Evolutionary conservation across 2,888 invertebrate species (phyloP).

Genomic region (Sesia apiformis): DNA sequence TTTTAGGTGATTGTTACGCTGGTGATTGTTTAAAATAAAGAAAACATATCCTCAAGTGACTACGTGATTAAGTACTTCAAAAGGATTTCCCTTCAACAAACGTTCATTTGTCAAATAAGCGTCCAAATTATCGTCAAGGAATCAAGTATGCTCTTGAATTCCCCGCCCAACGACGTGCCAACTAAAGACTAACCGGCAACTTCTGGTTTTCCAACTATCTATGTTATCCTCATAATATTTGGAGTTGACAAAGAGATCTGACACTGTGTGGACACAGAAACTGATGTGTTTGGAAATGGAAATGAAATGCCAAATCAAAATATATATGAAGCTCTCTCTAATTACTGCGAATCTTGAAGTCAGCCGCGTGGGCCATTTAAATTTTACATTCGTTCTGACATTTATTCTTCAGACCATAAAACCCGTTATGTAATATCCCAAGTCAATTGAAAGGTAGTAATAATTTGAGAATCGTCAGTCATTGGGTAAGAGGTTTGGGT

Average conservation of each 20-base stretch:
- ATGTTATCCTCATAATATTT: neutral
- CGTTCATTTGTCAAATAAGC: constrained; percentile 39
- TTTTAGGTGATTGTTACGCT: too few relatives aligned
- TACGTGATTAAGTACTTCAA: constrained; percentile 23
- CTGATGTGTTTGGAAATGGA: neutral
- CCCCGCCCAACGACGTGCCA: neutral
- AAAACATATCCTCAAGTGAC: neutral
- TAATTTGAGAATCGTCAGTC: too few relatives aligned
- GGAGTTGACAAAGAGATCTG: neutral
- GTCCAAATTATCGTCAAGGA: constrained; percentile 27
- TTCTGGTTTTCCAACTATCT: neutral
- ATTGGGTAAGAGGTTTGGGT: neutral
- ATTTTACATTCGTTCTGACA: neutral
- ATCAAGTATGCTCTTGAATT: constrained; percentile 18
- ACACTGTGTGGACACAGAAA: neutral
- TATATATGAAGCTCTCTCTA: neutral
- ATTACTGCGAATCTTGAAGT: neutral
- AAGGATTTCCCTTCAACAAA: constrained; percentile 12
- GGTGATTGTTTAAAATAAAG: too few relatives aligned
- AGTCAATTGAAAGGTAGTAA: too few relatives aligned
- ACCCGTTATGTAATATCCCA: too few relatives aligned
- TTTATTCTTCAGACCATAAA: neutral
- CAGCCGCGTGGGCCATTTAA: neutral
- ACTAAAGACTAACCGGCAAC: neutral
- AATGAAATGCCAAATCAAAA: neutral